phyloP scores from a whole-genome alignment of 2,797 vertebrate genomes.

The Heterohyrax brucei region DNA sequence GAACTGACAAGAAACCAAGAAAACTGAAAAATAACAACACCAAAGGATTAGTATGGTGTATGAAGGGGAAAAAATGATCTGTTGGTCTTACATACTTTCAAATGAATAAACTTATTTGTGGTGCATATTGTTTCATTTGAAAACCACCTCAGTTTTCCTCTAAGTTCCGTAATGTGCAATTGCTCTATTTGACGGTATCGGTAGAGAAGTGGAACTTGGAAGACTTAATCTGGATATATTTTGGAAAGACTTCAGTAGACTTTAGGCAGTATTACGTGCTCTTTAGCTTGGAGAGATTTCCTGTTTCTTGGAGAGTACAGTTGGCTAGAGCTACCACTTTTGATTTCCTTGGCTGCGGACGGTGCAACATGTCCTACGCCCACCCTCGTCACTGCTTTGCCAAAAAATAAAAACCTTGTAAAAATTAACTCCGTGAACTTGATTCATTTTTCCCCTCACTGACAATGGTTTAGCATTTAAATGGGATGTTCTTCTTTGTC shows the following conservation, averaged over 20 bases:
- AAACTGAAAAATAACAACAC: slow-evolving; percentile 67
- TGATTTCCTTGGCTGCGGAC: slow-evolving; percentile 58
- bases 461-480: slow-evolving; percentile 54
- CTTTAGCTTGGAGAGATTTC: slow-evolving; percentile 42
- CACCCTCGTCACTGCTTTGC: not conserved
- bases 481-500: not conserved
- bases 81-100: slow-evolving; percentile 5
- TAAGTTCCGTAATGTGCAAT: not conserved
- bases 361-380: not conserved
- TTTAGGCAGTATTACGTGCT: slow-evolving; percentile 65
- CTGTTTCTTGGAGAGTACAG: slow-evolving; percentile 66
- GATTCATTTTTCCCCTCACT: slow-evolving; percentile 20
- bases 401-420: not conserved
- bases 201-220: not conserved
- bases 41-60: slow-evolving; percentile 49
- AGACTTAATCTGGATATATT: slow-evolving; percentile 60
- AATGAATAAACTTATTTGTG: slow-evolving; percentile 22
- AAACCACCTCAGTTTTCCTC: not conserved
- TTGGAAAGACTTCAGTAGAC: slow-evolving; percentile 73
- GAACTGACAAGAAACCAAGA: slow-evolving; percentile 75
- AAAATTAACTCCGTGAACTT: not conserved
- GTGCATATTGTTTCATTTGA: not conserved
- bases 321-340: slow-evolving; percentile 62
- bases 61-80: slow-evolving; percentile 27
- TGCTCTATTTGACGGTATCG: slow-evolving; percentile 51